Percentiles rank a stretch among this genome's conserved stretches.
phyloP scores from a whole-genome alignment of 2,797 vertebrate genomes.

The Periophthalmus magnuspinnatus region DNA sequence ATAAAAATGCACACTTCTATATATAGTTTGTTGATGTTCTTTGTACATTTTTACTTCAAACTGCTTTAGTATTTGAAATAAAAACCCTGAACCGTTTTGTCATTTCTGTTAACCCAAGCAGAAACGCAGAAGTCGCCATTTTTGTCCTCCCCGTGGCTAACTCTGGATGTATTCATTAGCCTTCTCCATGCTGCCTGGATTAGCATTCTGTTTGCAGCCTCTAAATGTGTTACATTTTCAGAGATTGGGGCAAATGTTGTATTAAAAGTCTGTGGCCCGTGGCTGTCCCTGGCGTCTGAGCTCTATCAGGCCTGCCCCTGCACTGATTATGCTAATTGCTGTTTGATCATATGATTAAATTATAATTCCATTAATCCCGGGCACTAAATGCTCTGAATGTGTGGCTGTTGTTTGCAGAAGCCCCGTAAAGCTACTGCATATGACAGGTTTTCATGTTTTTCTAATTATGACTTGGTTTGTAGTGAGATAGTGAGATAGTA shows the following conservation, averaged over 20 bases:
- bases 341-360: conserved; percentile 98
- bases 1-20: background rate
- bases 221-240: conserved; percentile 74
- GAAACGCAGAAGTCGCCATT: conserved; percentile 17
- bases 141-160: conserved; percentile 36
- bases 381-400: conserved; percentile 81
- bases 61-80: background rate
- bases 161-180: conserved; percentile 45
- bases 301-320: conserved; percentile 86
- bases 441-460: too few species aligned
- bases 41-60: background rate
- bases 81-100: background rate
- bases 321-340: conserved; percentile 94
- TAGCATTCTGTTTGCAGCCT: conserved; percentile 57
- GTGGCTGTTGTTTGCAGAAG: conserved; percentile 59
- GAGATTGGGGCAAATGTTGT: conserved; percentile 75
- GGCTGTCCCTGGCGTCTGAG: conserved; percentile 72
- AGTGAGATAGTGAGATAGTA: too few species aligned
- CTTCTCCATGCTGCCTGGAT: conserved; percentile 55
- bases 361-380: conserved; percentile 91
- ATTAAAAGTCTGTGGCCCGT: conserved; percentile 64
- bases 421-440: background rate
- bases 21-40: background rate
- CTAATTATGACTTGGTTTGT: too few species aligned
- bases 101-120: conserved; percentile 11